These are phyloP conservation scores for Halcyon chelicuti DNA, from an alignment of 2,797 vertebrate species.

Conservation along the genomic window DNA sequence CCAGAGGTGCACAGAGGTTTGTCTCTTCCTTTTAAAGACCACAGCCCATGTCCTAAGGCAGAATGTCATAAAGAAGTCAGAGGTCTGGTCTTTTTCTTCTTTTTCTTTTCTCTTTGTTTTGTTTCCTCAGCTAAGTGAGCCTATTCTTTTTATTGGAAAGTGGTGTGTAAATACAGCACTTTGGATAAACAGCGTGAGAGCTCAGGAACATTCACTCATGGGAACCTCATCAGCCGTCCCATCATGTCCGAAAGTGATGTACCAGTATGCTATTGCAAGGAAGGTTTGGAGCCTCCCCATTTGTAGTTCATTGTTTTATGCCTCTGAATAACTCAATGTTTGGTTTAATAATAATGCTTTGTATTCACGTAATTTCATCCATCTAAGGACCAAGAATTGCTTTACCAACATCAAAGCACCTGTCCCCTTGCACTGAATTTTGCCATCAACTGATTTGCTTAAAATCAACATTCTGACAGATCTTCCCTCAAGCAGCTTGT, in stretches of 20 bases:
- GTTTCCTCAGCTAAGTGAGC: not conserved
- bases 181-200: not conserved
- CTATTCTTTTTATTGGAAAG: not conserved
- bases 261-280: not conserved
- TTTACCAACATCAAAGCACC: slow-evolving; percentile 17
- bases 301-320: not conserved
- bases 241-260: not conserved
- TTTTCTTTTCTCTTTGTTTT: not conserved
- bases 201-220: not conserved
- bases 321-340: slow-evolving; percentile 1
- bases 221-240: not conserved
- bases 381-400: not conserved
- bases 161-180: not conserved
- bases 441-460: not conserved
- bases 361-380: not conserved
- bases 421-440: not conserved
- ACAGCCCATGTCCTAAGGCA: not conserved
- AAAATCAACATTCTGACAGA: not conserved
- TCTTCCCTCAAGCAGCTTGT: not conserved
- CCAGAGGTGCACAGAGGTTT: not conserved
- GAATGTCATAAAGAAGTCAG: not conserved
- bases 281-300: not conserved
- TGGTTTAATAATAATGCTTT: not conserved
- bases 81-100: not conserved
- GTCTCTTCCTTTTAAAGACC: not conserved